Percentiles rank a stretch among this genome's conserved stretches.
Conservation (phyloP, 1,140 invertebrate genomes). For the Sycophaga agraensis region DNA sequence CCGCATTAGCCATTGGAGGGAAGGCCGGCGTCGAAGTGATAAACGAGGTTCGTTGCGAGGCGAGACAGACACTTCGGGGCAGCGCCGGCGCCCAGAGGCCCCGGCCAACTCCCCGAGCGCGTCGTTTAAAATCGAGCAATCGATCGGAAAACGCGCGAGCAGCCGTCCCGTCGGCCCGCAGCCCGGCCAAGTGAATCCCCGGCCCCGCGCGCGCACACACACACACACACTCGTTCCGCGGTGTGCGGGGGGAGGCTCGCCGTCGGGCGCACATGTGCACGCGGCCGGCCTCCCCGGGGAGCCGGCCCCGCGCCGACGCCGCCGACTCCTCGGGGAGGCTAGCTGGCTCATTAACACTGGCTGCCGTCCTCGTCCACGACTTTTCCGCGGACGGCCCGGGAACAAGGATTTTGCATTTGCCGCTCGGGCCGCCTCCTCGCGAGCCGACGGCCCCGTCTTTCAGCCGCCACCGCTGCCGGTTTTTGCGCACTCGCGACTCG, state of each 20-base stretch:
- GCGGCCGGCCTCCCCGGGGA: not conserved
- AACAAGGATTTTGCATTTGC: constrained; percentile 28
- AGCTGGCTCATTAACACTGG: not conserved
- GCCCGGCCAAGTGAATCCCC: too few species aligned
- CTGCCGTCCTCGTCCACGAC: not conserved
- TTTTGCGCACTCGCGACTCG: too few species aligned
- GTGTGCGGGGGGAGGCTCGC: not conserved
- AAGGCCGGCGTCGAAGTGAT: too few species aligned
- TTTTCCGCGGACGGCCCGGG: not conserved
- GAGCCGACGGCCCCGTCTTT: not conserved
- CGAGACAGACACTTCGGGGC: too few species aligned
- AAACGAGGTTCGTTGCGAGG: too few species aligned
- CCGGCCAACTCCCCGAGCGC: not conserved
- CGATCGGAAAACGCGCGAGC: not conserved
- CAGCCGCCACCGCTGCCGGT: too few species aligned
- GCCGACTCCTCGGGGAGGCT: too few species aligned
- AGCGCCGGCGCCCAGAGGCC: too few species aligned
- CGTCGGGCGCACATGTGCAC: not conserved
- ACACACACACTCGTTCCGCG: too few species aligned
- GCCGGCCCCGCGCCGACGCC: too few species aligned
- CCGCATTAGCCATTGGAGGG: too few species aligned
- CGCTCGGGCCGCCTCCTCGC: not conserved
- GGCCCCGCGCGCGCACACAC: too few species aligned
- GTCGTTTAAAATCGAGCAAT: not conserved
- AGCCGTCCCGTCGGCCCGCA: not conserved